Evolutionary conservation across 92 coral and sea anemone genomes (phyloP).

Genomic region (Bergia puertoricense): DNA sequence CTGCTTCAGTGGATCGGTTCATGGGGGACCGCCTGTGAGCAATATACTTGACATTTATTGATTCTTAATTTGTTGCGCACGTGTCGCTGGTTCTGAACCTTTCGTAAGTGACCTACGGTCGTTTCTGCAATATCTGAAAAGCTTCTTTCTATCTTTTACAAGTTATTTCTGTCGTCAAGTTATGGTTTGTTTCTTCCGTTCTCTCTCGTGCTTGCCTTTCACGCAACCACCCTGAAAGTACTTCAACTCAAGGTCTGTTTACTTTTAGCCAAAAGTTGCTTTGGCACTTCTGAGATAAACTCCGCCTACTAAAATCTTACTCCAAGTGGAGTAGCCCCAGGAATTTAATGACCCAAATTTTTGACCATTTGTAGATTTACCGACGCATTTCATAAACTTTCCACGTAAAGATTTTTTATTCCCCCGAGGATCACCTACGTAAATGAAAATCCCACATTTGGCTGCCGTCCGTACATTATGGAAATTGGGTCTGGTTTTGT

Average conservation of each 20-base stretch:
- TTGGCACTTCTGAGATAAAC: background rate
- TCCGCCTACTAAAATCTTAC: background rate
- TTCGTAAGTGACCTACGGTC: too few relatives aligned
- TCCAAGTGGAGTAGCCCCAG: too few relatives aligned
- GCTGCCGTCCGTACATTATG: too few relatives aligned
- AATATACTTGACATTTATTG: too few relatives aligned
- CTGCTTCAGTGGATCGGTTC: background rate
- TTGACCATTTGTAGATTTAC: too few relatives aligned
- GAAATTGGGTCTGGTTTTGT: too few relatives aligned
- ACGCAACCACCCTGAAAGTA: background rate
- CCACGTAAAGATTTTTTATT: too few relatives aligned
- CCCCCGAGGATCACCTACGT: too few relatives aligned
- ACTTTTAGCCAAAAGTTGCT: background rate
- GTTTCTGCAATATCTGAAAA: background rate
- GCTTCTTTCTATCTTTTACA: background rate
- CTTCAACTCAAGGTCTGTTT: background rate
- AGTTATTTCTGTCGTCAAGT: background rate
- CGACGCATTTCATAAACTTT: too few relatives aligned
- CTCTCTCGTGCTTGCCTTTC: background rate
- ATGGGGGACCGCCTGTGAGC: background rate
- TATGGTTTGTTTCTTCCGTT: too few relatives aligned
- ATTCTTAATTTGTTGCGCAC: background rate
- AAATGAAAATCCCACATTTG: too few relatives aligned
- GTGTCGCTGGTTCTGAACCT: background rate
- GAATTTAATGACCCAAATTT: too few relatives aligned